Base-by-base conservation (phyloP, 64 coral and sea anemone species). In the Stylophora pistillata region DNA sequence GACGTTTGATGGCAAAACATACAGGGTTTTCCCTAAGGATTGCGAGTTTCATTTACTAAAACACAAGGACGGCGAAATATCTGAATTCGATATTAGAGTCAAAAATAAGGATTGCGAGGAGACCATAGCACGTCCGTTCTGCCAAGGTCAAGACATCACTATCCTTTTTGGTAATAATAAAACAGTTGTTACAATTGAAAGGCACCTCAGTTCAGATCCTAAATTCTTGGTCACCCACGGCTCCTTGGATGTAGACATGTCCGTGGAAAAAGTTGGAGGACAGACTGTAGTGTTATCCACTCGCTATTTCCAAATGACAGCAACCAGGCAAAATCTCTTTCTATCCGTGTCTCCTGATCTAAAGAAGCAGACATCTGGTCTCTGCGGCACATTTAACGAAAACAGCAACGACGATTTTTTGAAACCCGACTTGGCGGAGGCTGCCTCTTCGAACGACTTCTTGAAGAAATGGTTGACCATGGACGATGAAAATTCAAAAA, bases 1-100 rank as follows among this genome's bases (percentile, higher is more conserved):
- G 80, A 68, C 80, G 26, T 83, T 83, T 53, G 80, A 84, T 37
- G 80, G 80, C 34, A 68, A 54, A 25, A 30, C 54, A 13, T 84
- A 41, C 61, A 62, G 69, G 27, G 80, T 70, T 23, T 84, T 69
- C 15, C 80, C 80, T 0, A 53, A 52, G 53, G 58, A 32, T 12
- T 84, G 80, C 41, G 62, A 23, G 9, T 84, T 69, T 31, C 26
- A 12, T 16, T 25, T 84, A 11, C 34, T 84, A 9, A 31, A 32
- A 2, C 60, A 84, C 33, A 69, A 61, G 33, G 13, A 12, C 30
- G 2, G 0, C 1, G 0, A 18, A 5, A 1, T 21, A 10, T 69
- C 62, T 28, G 18, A 84, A 14, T 84, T 84, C 20, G 33, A 30
- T 14, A n/a, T 84, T 17, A 70, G 16, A 69, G 23, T 84, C 32